These are phyloP conservation scores for Diorhabda sublineata DNA, from an alignment of 1,140 invertebrate genomes.

Conservation along the genomic window DNA sequence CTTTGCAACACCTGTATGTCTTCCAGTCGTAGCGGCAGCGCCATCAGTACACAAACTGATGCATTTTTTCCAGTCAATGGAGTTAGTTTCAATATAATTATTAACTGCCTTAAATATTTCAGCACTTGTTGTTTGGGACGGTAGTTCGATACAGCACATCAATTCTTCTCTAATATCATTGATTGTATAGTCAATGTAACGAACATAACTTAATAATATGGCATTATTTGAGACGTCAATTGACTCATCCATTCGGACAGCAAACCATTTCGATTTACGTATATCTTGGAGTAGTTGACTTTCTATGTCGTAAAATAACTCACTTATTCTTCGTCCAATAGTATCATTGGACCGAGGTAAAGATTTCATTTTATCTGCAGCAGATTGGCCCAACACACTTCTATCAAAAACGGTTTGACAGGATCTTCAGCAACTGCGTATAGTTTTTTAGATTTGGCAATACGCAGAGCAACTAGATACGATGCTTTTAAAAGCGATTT, in stretches of 20 bases:
- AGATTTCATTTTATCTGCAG: conserved; percentile 22
- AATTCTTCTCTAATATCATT: conserved; percentile 23
- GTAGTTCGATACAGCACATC: too few relatives aligned
- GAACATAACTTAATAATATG: conserved; percentile 23
- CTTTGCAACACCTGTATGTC: neutral
- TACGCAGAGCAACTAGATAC: conserved; percentile 24
- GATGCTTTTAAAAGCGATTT: neutral
- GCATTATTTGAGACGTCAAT: neutral
- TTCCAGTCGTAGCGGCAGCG: conserved; percentile 29
- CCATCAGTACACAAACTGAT: too few relatives aligned
- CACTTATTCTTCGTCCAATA: conserved; percentile 22
- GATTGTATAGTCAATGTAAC: conserved; percentile 18
- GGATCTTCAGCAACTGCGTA: conserved; percentile 19
- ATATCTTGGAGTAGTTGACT: neutral
- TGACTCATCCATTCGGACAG: too few relatives aligned
- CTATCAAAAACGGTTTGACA: conserved; percentile 12
- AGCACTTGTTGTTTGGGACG: too few relatives aligned
- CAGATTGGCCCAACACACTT: conserved; percentile 13
- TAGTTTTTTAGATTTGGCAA: conserved; percentile 9
- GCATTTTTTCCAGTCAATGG: too few relatives aligned
- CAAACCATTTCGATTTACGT: too few relatives aligned
- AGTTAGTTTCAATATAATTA: too few relatives aligned
- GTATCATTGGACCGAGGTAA: conserved; percentile 27
- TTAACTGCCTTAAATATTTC: too few relatives aligned
- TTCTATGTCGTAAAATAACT: conserved; percentile 16